These are phyloP conservation scores for Marcusenius ussheri DNA, from an alignment of 2,113 vertebrate species.

Conservation along the genomic window DNA sequence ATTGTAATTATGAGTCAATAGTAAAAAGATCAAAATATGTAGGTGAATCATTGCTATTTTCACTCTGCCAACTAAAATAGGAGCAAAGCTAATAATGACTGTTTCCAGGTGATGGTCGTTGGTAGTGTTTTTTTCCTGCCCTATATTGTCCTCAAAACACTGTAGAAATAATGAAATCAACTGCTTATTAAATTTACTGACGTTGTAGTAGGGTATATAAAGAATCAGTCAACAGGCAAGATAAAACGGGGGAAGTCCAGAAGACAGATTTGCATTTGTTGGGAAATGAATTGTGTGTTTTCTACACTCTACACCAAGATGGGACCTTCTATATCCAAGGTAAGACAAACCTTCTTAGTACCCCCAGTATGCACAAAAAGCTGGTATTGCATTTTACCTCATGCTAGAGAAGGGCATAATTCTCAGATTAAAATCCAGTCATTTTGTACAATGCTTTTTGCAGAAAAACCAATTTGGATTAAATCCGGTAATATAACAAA, in stretches of 20 bases:
- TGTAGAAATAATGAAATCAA: neutral
- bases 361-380: neutral
- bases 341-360: conserved; percentile 1
- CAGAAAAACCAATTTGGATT: neutral
- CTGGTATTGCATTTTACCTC: neutral
- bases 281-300: neutral
- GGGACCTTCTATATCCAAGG: conserved; percentile 10
- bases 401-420: neutral
- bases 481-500: neutral
- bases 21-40: neutral
- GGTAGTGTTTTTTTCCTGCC: neutral
- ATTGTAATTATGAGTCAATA: neutral
- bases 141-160: neutral
- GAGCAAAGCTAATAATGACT: neutral
- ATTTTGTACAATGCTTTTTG: neutral
- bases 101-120: neutral
- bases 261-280: neutral
- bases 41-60: neutral
- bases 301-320: conserved; percentile 12
- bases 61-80: neutral
- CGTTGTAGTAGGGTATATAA: neutral
- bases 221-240: neutral
- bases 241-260: neutral
- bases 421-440: neutral
- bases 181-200: neutral